A percentile compares a stretch with the other conserved stretches of the same genome.
These are phyloP conservation scores for Xylocampa areola DNA, from an alignment of 2,888 invertebrate species.

Conservation along the genomic window DNA sequence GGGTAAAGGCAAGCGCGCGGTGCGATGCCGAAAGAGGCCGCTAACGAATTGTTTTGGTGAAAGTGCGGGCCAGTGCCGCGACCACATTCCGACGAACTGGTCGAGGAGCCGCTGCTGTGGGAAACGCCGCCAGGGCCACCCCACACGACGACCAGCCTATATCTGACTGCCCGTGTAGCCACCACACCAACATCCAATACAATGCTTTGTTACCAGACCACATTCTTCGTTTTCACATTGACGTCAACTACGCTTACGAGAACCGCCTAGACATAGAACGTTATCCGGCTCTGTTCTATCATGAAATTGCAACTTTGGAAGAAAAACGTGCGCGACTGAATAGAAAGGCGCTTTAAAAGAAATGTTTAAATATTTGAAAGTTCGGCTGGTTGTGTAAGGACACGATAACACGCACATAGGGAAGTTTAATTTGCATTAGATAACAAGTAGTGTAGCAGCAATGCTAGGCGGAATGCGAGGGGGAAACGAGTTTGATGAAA, in stretches of 20 bases:
- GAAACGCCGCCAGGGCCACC: conserved; percentile 87
- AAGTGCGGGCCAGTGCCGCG: conserved; percentile 89
- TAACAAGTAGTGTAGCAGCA: conserved; percentile 68
- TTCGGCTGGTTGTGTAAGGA: conserved; percentile 67
- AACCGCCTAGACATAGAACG: conserved; percentile 15
- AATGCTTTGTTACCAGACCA: conserved; percentile 23
- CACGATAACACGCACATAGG: conserved; percentile 70
- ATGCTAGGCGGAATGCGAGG: conserved; percentile 69
- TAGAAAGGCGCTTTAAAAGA: conserved; percentile 56
- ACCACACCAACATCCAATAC: conserved; percentile 52
- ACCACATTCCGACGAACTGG: conserved; percentile 89
- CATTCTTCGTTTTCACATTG: conserved; percentile 18
- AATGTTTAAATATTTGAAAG: conserved; percentile 62
- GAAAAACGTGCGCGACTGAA: conserved; percentile 42
- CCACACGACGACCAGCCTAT: conserved; percentile 82
- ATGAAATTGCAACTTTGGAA: conserved; percentile 38
- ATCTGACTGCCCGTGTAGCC: conserved; percentile 69
- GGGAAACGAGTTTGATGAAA: conserved; percentile 70
- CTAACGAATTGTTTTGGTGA: conserved; percentile 90
- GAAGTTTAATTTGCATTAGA: conserved; percentile 72
- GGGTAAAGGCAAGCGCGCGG: conserved; percentile 77
- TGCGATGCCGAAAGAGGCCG: conserved; percentile 88
- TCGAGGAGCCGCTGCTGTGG: conserved; percentile 89
- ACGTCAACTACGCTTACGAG: conserved; percentile 8
- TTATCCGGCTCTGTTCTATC: conserved; percentile 18